Evolutionary conservation across 2,113 vertebrate genomes (phyloP).

Genomic region (Astatotilapia flaviijosephi): DNA sequence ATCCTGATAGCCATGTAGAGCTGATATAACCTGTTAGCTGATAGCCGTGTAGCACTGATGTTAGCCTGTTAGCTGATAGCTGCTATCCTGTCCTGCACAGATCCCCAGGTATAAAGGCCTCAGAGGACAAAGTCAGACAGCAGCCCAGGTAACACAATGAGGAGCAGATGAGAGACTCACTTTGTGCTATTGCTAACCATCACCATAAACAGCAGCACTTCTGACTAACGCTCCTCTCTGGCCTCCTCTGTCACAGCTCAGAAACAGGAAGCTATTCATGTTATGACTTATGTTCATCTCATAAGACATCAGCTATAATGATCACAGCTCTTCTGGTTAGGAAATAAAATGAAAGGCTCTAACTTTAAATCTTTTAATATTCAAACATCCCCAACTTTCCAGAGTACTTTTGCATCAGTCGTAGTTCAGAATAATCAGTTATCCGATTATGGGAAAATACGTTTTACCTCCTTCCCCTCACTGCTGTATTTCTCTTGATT

Average conservation of each 20-base stretch:
- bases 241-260: background rate
- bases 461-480: background rate
- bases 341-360: background rate
- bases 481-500: background rate
- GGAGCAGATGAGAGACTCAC: background rate
- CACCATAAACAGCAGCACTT: background rate
- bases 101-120: conserved; percentile 68
- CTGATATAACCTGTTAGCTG: background rate
- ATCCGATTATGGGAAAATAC: background rate
- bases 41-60: background rate
- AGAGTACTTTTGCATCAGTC: background rate
- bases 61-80: background rate
- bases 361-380: background rate
- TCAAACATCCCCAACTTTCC: background rate
- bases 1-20: background rate
- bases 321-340: background rate
- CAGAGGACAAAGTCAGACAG: conserved; percentile 48
- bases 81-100: conserved; percentile 60
- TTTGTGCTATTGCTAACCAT: background rate
- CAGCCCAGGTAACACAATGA: conserved; percentile 56
- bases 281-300: background rate
- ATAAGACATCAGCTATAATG: background rate
- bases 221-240: background rate
- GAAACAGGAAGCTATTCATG: background rate
- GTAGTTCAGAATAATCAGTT: background rate